Conservation (phyloP, 64 coral and sea anemone species). For the Astreopora myriophthalma region DNA sequence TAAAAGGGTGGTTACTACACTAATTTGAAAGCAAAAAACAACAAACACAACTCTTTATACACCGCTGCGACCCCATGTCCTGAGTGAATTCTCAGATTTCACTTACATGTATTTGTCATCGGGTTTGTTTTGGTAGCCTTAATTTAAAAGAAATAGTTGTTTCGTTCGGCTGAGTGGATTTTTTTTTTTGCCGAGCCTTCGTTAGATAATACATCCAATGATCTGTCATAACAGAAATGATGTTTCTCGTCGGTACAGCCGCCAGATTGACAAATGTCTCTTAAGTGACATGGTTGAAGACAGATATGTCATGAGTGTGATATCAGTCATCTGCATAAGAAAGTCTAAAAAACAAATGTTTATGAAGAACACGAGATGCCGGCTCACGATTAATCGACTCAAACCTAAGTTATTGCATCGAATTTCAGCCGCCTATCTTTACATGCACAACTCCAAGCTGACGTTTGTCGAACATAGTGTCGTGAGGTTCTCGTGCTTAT, state of each 20-base stretch:
- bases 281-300: not conserved
- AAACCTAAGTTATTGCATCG: not conserved
- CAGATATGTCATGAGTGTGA: not conserved
- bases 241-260: not conserved
- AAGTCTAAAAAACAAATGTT: not conserved
- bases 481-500: not conserved
- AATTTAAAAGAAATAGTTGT: no score
- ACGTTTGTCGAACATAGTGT: not conserved
- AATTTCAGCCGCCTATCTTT: not conserved
- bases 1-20: no score
- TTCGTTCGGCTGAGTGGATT: no score
- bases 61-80: no score
- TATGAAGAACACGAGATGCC: not conserved
- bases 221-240: not conserved
- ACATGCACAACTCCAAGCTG: not conserved
- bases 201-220: no score
- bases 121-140: no score
- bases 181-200: no score
- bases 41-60: no score
- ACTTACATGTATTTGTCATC: no score
- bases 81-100: no score
- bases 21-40: no score
- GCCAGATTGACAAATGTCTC: not conserved
- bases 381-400: not conserved
- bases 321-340: not conserved